Evolutionary conservation across 2,113 vertebrate species (phyloP).

Genomic region (Myotis yumanensis): DNA sequence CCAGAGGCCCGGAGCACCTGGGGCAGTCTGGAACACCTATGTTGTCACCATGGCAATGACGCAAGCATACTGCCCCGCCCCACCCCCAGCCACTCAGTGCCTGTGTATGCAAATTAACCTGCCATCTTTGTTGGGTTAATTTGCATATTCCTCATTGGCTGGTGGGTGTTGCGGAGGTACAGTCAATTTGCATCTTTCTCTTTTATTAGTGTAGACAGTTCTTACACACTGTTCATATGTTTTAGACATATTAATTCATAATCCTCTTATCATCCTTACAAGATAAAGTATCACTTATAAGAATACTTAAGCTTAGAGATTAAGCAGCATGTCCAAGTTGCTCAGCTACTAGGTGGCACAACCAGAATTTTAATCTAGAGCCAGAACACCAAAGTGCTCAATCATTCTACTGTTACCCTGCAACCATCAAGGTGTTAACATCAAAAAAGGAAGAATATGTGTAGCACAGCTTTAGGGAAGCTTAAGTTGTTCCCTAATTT

Average conservation of each 20-base stretch:
- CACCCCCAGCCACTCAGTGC: no score
- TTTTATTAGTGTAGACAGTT: background rate
- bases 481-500: background rate
- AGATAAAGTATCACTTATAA: background rate
- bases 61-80: no score
- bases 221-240: background rate
- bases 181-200: no score
- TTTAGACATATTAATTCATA: slow-evolving; percentile 38
- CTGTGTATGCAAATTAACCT: no score
- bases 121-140: no score
- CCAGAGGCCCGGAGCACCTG: no score
- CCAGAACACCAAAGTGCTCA: background rate
- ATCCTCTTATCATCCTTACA: background rate
- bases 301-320: background rate
- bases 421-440: background rate
- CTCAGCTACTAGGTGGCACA: background rate
- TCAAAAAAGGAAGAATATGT: slow-evolving; percentile 6
- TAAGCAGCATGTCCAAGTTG: background rate
- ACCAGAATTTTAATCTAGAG: slow-evolving; percentile 28
- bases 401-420: background rate
- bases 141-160: no score
- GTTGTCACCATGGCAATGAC: no score
- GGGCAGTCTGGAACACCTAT: no score
- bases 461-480: background rate
- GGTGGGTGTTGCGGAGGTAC: no score